phyloP scores from a whole-genome alignment of 2,888 invertebrate species.

The Eupithecia centaureata region DNA sequence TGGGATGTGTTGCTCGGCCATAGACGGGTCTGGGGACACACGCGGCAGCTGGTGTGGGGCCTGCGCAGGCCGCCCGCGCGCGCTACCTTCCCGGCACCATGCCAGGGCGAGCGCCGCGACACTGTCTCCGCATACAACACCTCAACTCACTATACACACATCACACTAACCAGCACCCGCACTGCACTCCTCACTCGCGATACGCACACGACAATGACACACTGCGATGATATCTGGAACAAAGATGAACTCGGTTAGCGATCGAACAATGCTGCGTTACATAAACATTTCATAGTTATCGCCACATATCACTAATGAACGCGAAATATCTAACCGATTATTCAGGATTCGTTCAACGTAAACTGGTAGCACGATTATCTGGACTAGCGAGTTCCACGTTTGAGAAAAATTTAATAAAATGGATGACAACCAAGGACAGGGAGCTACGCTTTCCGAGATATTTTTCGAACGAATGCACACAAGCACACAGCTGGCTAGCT shows the following conservation, averaged over 20 bases:
- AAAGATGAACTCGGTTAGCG: constrained; percentile 73
- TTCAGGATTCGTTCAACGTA: constrained; percentile 25
- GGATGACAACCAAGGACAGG: constrained; percentile 81
- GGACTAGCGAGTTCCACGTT: constrained; percentile 62
- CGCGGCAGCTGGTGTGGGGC: constrained; percentile 83
- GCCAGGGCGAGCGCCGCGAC: constrained; percentile 77
- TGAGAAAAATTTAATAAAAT: constrained; percentile 68
- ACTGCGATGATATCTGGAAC: constrained; percentile 74
- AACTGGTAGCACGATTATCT: constrained; percentile 36
- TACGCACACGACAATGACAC: constrained; percentile 51
- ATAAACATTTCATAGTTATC: constrained; percentile 78
- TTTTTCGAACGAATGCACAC: constrained; percentile 61
- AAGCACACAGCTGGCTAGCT: constrained; percentile 77
- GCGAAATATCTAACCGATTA: constrained; percentile 34
- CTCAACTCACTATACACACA: constrained; percentile 49
- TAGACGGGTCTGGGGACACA: constrained; percentile 93
- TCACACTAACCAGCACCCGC: constrained; percentile 54
- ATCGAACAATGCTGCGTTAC: constrained; percentile 77
- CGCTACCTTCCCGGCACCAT: constrained; percentile 84
- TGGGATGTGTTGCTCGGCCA: constrained; percentile 94
- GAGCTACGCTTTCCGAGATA: constrained; percentile 69
- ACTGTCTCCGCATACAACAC: constrained; percentile 73
- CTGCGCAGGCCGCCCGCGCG: constrained; percentile 84
- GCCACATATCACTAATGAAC: constrained; percentile 60
- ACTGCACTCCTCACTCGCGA: constrained; percentile 43